Evolutionary conservation across 1,140 invertebrate genomes (phyloP), one percentile per base, ranked within the genome.

Genomic region (Papilio dardanus): DNA sequence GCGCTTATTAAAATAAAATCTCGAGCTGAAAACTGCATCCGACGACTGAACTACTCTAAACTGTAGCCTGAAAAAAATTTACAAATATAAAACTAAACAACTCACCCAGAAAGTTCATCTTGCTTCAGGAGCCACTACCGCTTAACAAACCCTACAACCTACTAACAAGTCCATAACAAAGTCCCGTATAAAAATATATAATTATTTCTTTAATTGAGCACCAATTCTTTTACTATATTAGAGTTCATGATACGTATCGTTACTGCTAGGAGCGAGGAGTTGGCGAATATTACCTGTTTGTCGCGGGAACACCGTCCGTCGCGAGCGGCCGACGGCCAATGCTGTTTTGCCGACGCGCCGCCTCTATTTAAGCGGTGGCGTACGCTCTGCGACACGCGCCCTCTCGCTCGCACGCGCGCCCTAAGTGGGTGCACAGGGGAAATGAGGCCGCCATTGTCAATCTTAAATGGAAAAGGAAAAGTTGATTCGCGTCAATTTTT

Each of bases 21-120:
- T 24, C 2, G 28, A 46, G 68, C 68, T 71, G 24, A 42, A 71
- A 71, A 71, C 24, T 71, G 68, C 68, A 50, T 71, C 37, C 42
- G 66, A 21, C 62, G 30, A 71, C 46, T 71, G 33, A 66, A 50
- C 66, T 54, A 68, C 21, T 33, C 24, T 62, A 62, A 65, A 69
- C 40, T 66, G 71, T 67, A 65, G 24, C 40, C 71, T 30, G 33
- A 46, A 66, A 76, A 62, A 65, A 77, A 54, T 75, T 10, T 67
- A 78, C 33, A n/a, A n/a, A n/a, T n/a, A 2, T 10, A 24, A 30
- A 46, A 74, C 50, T 81, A 77, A 5, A 74, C 66, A 66, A 92
- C 91, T 92, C 81, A 92, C 91, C 91, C 74, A 92, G 84, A 81
- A 92, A 92, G 77, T 92, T 92, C 91, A 92, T 92, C 76, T 86